phyloP scores from a whole-genome alignment of 2,888 invertebrate genomes.

The Thysanoteuthis rhombus region DNA sequence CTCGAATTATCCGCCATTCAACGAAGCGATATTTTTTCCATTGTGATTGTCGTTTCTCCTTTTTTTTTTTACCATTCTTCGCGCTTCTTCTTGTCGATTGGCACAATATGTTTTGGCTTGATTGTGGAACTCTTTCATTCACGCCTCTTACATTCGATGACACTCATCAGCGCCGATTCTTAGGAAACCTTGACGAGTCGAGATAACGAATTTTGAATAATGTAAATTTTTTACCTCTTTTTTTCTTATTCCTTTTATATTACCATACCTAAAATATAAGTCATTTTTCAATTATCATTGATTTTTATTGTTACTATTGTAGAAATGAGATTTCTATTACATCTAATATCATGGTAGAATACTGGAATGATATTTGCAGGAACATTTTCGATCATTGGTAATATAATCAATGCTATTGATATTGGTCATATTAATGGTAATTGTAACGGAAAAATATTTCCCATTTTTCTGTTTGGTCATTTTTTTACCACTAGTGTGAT shows the following conservation, averaged over 20 bases:
- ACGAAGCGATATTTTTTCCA: neutral
- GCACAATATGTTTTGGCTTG: neutral
- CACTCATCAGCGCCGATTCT: neutral
- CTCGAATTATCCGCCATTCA: neutral
- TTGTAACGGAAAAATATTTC: too few relatives aligned
- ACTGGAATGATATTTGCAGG: too few relatives aligned
- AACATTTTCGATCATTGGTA: too few relatives aligned
- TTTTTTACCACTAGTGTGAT: too few relatives aligned
- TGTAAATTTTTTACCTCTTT: neutral
- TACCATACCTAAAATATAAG: neutral
- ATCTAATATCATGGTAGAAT: too few relatives aligned
- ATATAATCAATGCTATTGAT: too few relatives aligned
- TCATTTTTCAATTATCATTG: neutral
- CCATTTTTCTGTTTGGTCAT: too few relatives aligned
- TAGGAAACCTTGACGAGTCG: constrained; percentile 12
- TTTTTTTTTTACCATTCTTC: neutral
- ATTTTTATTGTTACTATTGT: neutral
- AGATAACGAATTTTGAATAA: neutral
- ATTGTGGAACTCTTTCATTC: neutral
- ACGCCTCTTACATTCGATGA: neutral
- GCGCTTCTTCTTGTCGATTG: neutral
- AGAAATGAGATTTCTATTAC: neutral
- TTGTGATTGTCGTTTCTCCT: neutral
- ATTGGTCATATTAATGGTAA: too few relatives aligned
- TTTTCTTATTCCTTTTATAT: neutral